A percentile compares a stretch with the other conserved stretches of the same genome.
These are phyloP conservation scores for Coenonympha glycerion DNA, from an alignment of 2,888 invertebrate genomes.

Conservation along the genomic window DNA sequence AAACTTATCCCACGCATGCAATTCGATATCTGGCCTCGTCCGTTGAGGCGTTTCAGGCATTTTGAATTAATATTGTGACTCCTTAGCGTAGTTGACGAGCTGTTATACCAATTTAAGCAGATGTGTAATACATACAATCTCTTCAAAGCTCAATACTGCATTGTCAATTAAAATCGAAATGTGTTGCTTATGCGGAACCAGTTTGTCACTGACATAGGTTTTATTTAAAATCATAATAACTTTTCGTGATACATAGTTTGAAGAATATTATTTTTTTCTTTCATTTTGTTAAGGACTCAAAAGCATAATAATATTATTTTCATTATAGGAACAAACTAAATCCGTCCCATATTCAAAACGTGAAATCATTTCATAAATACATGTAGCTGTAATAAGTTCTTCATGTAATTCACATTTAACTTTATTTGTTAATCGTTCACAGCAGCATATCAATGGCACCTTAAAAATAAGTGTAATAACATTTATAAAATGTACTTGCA, in stretches of 20 bases:
- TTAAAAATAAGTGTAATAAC: constrained; percentile 46
- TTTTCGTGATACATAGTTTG: not conserved
- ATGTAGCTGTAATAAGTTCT: constrained; percentile 19
- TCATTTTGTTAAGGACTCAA: constrained; percentile 14
- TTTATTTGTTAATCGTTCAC: constrained; percentile 60
- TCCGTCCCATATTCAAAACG: constrained; percentile 52
- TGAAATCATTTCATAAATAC: constrained; percentile 12
- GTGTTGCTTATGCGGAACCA: no score
- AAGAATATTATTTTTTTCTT: not conserved
- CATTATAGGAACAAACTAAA: constrained; percentile 23
- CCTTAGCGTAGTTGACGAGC: no score
- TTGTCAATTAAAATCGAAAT: no score
- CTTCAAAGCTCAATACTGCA: no score
- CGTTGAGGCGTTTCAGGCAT: no score
- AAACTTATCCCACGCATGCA: no score
- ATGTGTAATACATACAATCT: no score
- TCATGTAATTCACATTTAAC: constrained; percentile 36
- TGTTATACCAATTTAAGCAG: no score
- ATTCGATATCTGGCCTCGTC: no score
- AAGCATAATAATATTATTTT: not conserved
- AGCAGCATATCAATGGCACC: constrained; percentile 61
- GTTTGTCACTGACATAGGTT: no score
- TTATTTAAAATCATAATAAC: not conserved
- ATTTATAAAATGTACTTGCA: constrained; percentile 68
- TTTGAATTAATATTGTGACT: no score